Evolutionary conservation across 1,140 invertebrate species (phyloP).

Genomic region (Popillia japonica): DNA sequence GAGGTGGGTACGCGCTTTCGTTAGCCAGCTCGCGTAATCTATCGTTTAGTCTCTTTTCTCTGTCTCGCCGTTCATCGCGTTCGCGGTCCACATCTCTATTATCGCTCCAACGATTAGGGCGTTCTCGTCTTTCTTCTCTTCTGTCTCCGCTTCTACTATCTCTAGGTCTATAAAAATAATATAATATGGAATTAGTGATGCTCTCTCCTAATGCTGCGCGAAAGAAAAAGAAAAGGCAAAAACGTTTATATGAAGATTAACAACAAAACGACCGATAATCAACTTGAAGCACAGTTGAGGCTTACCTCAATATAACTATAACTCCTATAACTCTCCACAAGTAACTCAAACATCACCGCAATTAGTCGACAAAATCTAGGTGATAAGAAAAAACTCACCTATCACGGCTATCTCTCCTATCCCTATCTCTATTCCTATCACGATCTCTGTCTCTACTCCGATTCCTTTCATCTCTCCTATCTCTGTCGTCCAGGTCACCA

Average conservation of each 20-base stretch:
- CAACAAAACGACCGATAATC: too few species aligned
- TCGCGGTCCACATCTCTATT: constrained; percentile 47
- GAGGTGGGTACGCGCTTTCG: constrained; percentile 37
- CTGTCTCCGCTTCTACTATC: constrained; percentile 54
- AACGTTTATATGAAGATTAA: too few species aligned
- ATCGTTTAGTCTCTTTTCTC: constrained; percentile 56
- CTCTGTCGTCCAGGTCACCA: constrained; percentile 45
- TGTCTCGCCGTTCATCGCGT: constrained; percentile 46
- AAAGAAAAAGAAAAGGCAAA: background rate
- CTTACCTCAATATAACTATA: too few species aligned
- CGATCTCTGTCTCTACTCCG: constrained; percentile 50
- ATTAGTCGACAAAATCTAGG: background rate
- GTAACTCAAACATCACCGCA: too few species aligned
- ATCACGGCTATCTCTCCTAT: constrained; percentile 54
- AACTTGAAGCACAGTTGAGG: too few species aligned
- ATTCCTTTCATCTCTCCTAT: constrained; percentile 49
- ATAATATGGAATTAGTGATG: background rate
- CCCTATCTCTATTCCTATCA: constrained; percentile 53
- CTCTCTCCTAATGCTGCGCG: too few species aligned
- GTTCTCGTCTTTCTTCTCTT: constrained; percentile 53
- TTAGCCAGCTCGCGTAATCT: constrained; percentile 57
- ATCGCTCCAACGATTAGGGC: constrained; percentile 49
- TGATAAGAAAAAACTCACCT: constrained; percentile 35
- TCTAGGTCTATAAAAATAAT: constrained; percentile 46
- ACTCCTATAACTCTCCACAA: too few species aligned